These are phyloP conservation scores for Mimumesa dahlbomi DNA, from an alignment of 2,888 invertebrate species.

Conservation along the genomic window DNA sequence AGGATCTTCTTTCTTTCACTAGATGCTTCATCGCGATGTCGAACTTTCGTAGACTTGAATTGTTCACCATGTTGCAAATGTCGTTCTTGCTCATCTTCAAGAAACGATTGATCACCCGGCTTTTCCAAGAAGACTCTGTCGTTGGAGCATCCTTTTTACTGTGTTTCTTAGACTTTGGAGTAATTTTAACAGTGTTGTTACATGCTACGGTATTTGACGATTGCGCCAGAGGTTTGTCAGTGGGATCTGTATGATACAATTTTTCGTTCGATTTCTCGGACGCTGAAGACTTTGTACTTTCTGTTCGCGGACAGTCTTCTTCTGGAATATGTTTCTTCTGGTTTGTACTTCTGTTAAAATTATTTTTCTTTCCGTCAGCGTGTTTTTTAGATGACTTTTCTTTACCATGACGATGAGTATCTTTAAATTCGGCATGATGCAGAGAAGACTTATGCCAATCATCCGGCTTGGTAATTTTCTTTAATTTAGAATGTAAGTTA, in stretches of 20 bases:
- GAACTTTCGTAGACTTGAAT: conserved; percentile 76
- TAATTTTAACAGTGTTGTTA: too few relatives aligned
- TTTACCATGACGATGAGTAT: conserved; percentile 38
- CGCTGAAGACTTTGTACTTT: neutral
- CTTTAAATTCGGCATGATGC: too few relatives aligned
- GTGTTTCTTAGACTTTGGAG: conserved; percentile 10
- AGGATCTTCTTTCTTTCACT: conserved; percentile 73
- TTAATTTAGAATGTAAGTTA: conserved; percentile 67
- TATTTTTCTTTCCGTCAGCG: conserved; percentile 2
- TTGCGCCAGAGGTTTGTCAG: conserved; percentile 16
- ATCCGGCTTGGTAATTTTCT: conserved; percentile 59
- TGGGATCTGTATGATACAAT: conserved; percentile 1
- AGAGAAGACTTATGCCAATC: too few relatives aligned
- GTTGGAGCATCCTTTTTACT: conserved; percentile 38
- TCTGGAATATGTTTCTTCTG: neutral
- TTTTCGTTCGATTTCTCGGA: conserved; percentile 6
- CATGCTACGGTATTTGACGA: neutral
- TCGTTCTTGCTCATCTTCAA: conserved; percentile 78
- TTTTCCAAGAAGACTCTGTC: conserved; percentile 72
- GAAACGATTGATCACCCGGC: conserved; percentile 74
- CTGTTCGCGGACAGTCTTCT: neutral
- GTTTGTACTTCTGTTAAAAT: conserved; percentile 3
- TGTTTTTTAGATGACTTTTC: neutral
- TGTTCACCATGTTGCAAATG: conserved; percentile 77
- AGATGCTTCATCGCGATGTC: conserved; percentile 78